phyloP scores from a whole-genome alignment of 1,140 invertebrate species.

The Macrocentrus cingulum region DNA sequence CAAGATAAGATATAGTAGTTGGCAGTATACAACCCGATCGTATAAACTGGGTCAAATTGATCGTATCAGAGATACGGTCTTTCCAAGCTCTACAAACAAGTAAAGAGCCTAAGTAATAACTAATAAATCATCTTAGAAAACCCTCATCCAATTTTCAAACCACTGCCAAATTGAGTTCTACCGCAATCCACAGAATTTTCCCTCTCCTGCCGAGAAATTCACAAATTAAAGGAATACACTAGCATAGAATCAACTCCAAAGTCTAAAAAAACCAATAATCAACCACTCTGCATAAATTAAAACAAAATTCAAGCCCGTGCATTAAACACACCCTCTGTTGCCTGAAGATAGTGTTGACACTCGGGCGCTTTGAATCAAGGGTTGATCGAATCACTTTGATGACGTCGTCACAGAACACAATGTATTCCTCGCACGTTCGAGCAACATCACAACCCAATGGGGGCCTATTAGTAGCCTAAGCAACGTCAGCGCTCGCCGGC shows the following conservation, averaged over 20 bases:
- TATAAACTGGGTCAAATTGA: conserved; percentile 34
- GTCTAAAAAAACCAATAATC: no score
- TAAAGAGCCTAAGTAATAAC: conserved; percentile 23
- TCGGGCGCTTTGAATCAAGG: no score
- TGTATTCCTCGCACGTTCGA: conserved; percentile 27
- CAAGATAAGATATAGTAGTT: conserved; percentile 25
- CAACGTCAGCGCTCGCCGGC: conserved; percentile 25
- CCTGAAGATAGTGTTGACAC: no score
- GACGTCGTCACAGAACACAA: conserved; percentile 3
- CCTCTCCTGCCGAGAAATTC: no score
- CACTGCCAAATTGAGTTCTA: no score
- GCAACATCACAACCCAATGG: conserved; percentile 21
- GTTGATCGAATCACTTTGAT: no score
- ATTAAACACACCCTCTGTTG: no score
- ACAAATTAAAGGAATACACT: no score
- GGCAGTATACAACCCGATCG: conserved; percentile 15
- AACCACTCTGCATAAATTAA: no score
- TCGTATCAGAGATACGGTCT: conserved; percentile 30
- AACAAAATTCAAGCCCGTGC: no score
- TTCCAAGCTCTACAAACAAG: conserved; percentile 28
- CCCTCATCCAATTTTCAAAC: background rate
- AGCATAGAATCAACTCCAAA: no score
- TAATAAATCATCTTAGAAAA: conserved; percentile 26
- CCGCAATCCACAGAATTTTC: no score
- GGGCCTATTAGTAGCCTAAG: conserved; percentile 30